phyloP scores from a whole-genome alignment of 2,888 invertebrate species.

The Prenolepis imparis region DNA sequence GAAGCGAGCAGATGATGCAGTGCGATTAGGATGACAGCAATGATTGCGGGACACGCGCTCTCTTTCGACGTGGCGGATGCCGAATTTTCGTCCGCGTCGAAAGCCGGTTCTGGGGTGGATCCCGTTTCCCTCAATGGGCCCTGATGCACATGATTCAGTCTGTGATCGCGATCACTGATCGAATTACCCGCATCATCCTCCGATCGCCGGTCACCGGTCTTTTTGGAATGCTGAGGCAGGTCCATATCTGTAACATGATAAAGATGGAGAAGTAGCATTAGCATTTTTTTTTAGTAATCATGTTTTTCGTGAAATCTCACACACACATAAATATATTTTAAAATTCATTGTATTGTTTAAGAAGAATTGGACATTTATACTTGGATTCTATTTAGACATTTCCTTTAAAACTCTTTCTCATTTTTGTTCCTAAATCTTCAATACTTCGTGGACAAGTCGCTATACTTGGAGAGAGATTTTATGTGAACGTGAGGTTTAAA shows the following conservation, averaged over 20 bases:
- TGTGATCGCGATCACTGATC: constrained; percentile 79
- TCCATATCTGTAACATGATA: constrained; percentile 77
- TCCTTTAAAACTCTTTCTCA: background rate
- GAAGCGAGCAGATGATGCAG: constrained; percentile 73
- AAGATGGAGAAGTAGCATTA: background rate
- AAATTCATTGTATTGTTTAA: background rate
- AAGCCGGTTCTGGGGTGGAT: constrained; percentile 82
- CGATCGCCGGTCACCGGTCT: constrained; percentile 73
- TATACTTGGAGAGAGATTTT: background rate
- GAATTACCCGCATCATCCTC: constrained; percentile 71
- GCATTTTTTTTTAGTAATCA: background rate
- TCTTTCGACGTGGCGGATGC: constrained; percentile 60
- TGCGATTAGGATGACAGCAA: constrained; percentile 71
- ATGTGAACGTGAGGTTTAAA: constrained; percentile 14
- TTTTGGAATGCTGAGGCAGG: constrained; percentile 79
- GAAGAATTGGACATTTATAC: background rate
- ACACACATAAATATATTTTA: too few relatives aligned
- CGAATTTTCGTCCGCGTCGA: constrained; percentile 62
- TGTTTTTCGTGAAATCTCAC: background rate
- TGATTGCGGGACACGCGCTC: constrained; percentile 63
- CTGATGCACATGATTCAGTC: constrained; percentile 88
- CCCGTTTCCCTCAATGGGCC: constrained; percentile 90
- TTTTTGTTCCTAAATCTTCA: background rate
- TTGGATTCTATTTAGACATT: background rate
- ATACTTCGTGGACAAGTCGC: background rate